Base-by-base conservation (phyloP, 2,113 vertebrate species). In the Candoia aspera region DNA sequence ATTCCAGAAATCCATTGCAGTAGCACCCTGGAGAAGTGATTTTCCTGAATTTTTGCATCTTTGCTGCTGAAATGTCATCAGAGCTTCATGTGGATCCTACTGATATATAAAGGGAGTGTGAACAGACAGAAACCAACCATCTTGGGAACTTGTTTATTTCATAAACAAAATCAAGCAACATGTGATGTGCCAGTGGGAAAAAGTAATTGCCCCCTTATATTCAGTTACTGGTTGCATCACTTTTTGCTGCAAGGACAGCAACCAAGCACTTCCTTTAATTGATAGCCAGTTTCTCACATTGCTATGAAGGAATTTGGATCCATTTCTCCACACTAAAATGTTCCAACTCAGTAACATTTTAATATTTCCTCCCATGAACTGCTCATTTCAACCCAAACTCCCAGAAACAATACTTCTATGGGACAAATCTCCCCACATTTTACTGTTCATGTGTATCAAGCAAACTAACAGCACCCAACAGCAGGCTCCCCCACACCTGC, bases 341-440 rank as follows among this genome's bases (percentile, higher is more conserved):
- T 79, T 79, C 15, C 6, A 73, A n/a, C 12, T 73, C 64, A 37
- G 15, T 79, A 79, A 79, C 17, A 79, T 79, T 37, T 37, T 13
- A 19, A 79, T 37, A 13, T 79, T 17, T 79, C 68, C n/a, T 79
- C 33, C 68, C 15, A 17, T 79, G 68, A 19, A 37, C 68, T 37
- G 68, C 15, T 73, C 6, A 73, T 17, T 33, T 37, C 68, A 37
- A 37, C 33, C 68, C 33, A 15, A 73, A 73, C n/a, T 33, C 15
- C 12, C 5, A n/a, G n/a, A 59, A 89, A 87, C 29, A 29, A 21
- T 42, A 86, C 84, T 59, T 53, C n/a, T 6, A 64, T 1, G 3
- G 46, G 2, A 26, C 1, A 2, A 4, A 88, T 29, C 58, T 53
- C 12, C n/a, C 64, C 12, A 86, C 26, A 0, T 84, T 0, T 49